A percentile compares a stretch with the other conserved stretches of the same genome.
These are phyloP conservation scores for Mystacornis crossleyi DNA, from an alignment of 2,113 vertebrate species.

Conservation along the genomic window DNA sequence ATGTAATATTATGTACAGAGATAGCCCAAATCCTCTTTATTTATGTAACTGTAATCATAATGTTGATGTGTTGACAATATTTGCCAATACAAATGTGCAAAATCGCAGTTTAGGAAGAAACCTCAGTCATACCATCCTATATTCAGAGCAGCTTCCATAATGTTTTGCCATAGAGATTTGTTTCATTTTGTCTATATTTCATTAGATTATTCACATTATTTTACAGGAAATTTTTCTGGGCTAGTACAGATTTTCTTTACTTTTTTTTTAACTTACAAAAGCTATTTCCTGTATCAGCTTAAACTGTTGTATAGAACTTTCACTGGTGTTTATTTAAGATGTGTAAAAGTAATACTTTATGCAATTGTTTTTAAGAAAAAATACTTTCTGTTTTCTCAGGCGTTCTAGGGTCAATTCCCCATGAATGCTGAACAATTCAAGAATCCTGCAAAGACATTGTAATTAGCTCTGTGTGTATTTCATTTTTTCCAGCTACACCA, in stretches of 20 bases:
- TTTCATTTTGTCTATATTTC: neutral
- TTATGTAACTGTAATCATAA: neutral
- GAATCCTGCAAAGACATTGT: neutral
- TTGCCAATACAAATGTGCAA: neutral
- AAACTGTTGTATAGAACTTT: neutral
- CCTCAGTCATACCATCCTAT: neutral
- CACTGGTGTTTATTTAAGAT: neutral
- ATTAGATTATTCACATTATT: neutral
- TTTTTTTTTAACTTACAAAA: neutral
- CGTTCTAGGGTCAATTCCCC: neutral
- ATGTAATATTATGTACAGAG: neutral
- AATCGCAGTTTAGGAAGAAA: neutral
- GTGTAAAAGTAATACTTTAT: neutral
- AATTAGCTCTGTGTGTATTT: neutral
- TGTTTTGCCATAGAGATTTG: neutral
- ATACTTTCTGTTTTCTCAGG: neutral
- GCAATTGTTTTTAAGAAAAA: neutral
- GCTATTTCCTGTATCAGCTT: neutral
- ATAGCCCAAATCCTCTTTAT: neutral
- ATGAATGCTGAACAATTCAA: neutral
- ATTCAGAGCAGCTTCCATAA: neutral
- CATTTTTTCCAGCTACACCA: neutral
- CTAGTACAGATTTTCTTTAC: neutral
- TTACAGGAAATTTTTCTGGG: neutral
- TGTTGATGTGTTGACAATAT: neutral